Evolutionary conservation across 2,888 invertebrate species (phyloP).

Genomic region (Lithophane ornitopus): DNA sequence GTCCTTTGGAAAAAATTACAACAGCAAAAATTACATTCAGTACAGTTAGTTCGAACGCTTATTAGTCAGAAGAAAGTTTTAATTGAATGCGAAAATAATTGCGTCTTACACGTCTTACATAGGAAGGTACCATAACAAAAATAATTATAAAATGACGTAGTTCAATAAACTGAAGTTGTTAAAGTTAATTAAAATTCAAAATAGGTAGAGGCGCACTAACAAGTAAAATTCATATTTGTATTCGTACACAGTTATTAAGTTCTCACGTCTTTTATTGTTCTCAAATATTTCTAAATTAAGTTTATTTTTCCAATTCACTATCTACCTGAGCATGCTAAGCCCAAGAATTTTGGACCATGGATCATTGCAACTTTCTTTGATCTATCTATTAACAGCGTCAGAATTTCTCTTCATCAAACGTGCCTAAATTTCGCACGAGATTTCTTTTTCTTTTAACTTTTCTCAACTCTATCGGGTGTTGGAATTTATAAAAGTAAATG

Average conservation of each 20-base stretch:
- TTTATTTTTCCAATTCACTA: slow-evolving; percentile 47
- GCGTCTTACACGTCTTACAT: neutral
- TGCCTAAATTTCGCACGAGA: slow-evolving; percentile 11
- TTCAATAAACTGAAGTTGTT: slow-evolving; percentile 32
- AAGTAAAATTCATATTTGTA: slow-evolving; percentile 74
- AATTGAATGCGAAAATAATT: neutral
- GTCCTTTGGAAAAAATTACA: slow-evolving; percentile 7
- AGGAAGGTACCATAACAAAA: slow-evolving; percentile 3
- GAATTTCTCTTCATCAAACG: neutral
- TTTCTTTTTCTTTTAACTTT: slow-evolving; percentile 4
- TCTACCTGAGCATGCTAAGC: neutral
- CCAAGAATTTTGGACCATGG: neutral
- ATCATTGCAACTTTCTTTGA: slow-evolving; percentile 6
- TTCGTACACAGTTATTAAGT: slow-evolving; percentile 59
- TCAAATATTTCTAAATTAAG: slow-evolving; percentile 63
- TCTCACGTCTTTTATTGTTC: slow-evolving; percentile 74
- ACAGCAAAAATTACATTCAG: slow-evolving; percentile 29
- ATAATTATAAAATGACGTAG: slow-evolving; percentile 13
- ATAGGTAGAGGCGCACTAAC: slow-evolving; percentile 42
- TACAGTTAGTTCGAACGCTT: neutral
- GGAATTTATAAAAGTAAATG: slow-evolving; percentile 31
- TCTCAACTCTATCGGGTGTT: neutral
- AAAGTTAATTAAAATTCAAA: slow-evolving; percentile 39
- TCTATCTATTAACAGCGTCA: neutral
- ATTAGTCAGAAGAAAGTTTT: neutral